phyloP scores from a whole-genome alignment of 1,140 invertebrate genomes.

The Dryas iulia region DNA sequence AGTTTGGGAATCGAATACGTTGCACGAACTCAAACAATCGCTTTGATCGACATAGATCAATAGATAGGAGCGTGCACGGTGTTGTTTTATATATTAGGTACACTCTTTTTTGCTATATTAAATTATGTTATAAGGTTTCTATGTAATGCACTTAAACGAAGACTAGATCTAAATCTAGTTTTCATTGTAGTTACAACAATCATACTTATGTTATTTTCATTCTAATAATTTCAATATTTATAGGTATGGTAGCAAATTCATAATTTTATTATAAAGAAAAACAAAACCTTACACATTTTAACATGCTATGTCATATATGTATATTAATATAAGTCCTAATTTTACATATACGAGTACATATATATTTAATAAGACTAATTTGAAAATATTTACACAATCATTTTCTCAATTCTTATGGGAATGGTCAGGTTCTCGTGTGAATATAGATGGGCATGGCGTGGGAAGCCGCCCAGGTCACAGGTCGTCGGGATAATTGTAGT shows the following conservation, averaged over 20 bases:
- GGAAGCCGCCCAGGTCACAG: constrained; percentile 64
- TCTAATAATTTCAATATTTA: too few relatives aligned
- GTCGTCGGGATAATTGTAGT: constrained; percentile 66
- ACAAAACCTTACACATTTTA: too few relatives aligned
- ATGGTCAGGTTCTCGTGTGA: constrained; percentile 70
- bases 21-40: constrained; percentile 45
- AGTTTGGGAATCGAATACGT: constrained; percentile 48
- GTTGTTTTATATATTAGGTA: not conserved
- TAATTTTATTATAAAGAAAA: too few relatives aligned
- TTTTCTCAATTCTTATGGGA: constrained; percentile 54
- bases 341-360: too few relatives aligned
- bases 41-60: constrained; percentile 54
- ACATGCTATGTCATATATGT: too few relatives aligned
- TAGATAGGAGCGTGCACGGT: constrained; percentile 24
- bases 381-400: not conserved
- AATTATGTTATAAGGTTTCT: not conserved
- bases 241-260: too few relatives aligned
- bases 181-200: too few relatives aligned
- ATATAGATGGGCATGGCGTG: constrained; percentile 49
- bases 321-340: not conserved
- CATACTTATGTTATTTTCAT: too few relatives aligned
- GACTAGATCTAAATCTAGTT: too few relatives aligned
- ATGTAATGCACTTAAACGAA: too few relatives aligned
- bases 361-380: not conserved
- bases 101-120: not conserved